A percentile compares a stretch with the other conserved stretches of the same genome.
Conservation (phyloP, 2,888 invertebrate genomes). For the Aphrophora alni region DNA sequence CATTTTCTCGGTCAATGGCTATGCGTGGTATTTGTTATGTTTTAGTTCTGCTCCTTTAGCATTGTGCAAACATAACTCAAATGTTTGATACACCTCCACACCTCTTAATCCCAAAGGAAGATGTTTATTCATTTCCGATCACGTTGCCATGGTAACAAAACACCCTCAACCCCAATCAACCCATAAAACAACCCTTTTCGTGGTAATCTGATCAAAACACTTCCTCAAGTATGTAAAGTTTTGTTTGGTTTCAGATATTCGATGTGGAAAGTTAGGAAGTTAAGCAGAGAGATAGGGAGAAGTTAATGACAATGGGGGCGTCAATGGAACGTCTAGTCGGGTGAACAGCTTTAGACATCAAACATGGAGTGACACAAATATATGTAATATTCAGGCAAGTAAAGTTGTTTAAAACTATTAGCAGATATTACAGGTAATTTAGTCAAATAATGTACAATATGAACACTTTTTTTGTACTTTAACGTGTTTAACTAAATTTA, state of each 20-base stretch:
- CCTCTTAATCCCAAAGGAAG: not conserved
- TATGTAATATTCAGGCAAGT: no score
- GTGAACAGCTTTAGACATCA: no score
- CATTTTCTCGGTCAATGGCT: no score
- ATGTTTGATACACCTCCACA: not conserved
- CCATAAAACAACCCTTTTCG: not conserved
- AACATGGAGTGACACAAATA: no score
- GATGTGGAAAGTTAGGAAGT: not conserved
- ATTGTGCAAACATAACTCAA: no score
- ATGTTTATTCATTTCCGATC: not conserved
- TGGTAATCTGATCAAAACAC: not conserved
- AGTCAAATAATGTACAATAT: no score
- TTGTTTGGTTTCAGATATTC: not conserved
- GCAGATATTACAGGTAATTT: no score
- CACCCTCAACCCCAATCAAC: not conserved
- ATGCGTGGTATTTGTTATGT: no score
- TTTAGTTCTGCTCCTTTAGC: no score
- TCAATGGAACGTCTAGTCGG: not conserved
- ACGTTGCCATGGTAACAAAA: not conserved
- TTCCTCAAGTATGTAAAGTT: not conserved
- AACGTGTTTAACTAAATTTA: no score
- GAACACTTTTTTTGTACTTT: no score
- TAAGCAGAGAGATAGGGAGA: not conserved
- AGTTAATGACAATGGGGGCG: not conserved
- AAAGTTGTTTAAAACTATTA: no score